Base-by-base conservation (phyloP, 2,797 vertebrate genomes). In the Apogon hyalosoma region DNA sequence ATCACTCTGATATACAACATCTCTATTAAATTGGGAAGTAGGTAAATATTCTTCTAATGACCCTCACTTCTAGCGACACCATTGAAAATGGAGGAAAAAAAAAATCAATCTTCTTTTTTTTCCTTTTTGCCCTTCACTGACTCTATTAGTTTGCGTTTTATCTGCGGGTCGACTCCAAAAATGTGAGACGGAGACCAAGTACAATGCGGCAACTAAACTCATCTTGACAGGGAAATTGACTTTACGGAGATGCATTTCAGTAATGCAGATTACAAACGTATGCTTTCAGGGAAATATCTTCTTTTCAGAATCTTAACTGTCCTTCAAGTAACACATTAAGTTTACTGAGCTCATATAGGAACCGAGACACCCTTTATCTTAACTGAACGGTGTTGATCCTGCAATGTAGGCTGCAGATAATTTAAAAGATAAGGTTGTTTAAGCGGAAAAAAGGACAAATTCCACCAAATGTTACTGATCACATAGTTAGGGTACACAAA, bases 41-140 rank as follows among this genome's bases (percentile, higher is more conserved):
- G 90, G 93, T 92, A 93, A 94, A 94, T 94, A 93, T 94, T 92
- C 90, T 90, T 88, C 90, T 93, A 93, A 94, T 93, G 93, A 92
- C 93, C 87, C 84, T 82, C 64, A 73, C 59, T 90, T 90, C 83
- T 90, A 80, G 91, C 50, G 73, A 89, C 82, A 87, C 79, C 73
- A 79, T 41, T 81, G 82, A 89, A 93, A 90, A 85, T 63, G 67
- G 68, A 73, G 50, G n/a, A 1, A 51, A 71, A 66, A 73, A 73
- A 82, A 86, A 90, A 92, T 91, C 90, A 90, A 90, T 93, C 75
- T 69, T 59, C 41, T 36, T 36, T 36, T 15, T 87, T 85, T 82
- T 75, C 63, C 61, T 80, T 82, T 89, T 88, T 92, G 88, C 90
- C 90, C 87, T 87, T 91, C 66, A 72, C 82, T 41, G 60, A 88